Evolutionary conservation across 2,113 vertebrate species (phyloP).

Genomic region (Sisor rabdophorus): DNA sequence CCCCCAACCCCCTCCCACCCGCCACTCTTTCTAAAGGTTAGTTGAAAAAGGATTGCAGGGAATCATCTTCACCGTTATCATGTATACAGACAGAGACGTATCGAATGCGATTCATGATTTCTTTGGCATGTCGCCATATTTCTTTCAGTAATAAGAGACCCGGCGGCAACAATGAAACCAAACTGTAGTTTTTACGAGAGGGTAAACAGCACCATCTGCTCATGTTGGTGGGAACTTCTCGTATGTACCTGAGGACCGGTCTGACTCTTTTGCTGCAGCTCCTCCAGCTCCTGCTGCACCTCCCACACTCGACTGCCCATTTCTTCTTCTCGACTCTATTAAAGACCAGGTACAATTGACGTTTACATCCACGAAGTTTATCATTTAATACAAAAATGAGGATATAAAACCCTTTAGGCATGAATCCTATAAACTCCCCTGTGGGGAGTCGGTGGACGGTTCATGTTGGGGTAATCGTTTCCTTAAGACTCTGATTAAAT

Average conservation of each 20-base stretch:
- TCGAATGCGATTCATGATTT: no score
- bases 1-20: no score
- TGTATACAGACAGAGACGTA: conserved; percentile 62
- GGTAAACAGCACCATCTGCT: conserved; percentile 18
- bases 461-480: conserved; percentile 43
- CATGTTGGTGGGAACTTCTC: background rate
- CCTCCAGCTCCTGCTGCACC: conserved; percentile 81
- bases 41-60: conserved; percentile 63
- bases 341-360: background rate
- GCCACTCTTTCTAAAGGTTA: background rate
- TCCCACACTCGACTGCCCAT: conserved; percentile 86
- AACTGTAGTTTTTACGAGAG: conserved; percentile 19
- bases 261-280: conserved; percentile 68
- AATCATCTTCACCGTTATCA: conserved; percentile 1
- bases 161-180: background rate
- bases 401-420: conserved; percentile 30
- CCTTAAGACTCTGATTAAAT: conserved; percentile 36
- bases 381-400: background rate
- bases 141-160: conserved; percentile 15
- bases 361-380: background rate
- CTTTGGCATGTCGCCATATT: conserved; percentile 58
- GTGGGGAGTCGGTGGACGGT: background rate
- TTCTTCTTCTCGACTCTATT: conserved; percentile 89
- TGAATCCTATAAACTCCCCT: conserved; percentile 34
- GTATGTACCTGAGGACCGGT: conserved; percentile 68